Evolutionary conservation across 1,140 invertebrate species (phyloP).

Genomic region (Triops longicaudatus): DNA sequence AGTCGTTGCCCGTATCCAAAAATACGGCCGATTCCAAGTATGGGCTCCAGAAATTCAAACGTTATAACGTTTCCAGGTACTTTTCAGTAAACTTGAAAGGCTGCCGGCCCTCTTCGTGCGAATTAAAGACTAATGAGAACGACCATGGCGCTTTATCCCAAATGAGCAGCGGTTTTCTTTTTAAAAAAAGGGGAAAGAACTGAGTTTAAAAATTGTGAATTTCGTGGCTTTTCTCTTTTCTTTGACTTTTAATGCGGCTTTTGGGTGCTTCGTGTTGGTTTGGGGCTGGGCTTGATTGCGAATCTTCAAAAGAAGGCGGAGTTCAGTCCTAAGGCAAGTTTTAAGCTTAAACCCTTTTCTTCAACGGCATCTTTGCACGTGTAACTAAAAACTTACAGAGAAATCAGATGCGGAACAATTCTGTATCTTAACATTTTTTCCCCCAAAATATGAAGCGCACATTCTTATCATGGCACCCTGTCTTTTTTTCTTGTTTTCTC

Average conservation of each 20-base stretch:
- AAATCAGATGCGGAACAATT: neutral
- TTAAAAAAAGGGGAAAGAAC: too few species aligned
- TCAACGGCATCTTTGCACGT: neutral
- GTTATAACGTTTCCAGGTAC: conserved; percentile 57
- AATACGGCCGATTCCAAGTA: conserved; percentile 95
- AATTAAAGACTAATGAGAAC: neutral
- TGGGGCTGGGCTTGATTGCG: conserved; percentile 20
- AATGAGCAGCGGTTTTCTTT: too few species aligned
- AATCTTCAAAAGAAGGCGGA: conserved; percentile 37
- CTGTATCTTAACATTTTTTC: neutral
- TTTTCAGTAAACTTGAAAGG: neutral
- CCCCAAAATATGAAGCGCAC: neutral
- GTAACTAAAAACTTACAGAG: neutral
- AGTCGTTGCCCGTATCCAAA: conserved; percentile 96
- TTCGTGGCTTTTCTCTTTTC: too few species aligned
- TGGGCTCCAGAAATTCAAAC: conserved; percentile 87
- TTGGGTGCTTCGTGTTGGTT: too few species aligned
- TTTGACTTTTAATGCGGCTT: too few species aligned
- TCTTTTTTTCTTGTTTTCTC: neutral
- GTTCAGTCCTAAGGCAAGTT: conserved; percentile 40
- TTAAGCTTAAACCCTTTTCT: neutral
- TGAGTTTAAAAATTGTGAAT: too few species aligned
- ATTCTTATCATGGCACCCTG: conserved; percentile 18
- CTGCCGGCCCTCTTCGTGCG: neutral
- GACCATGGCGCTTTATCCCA: neutral